Percentiles rank a stretch among this genome's conserved stretches.
phyloP scores from a whole-genome alignment of 2,797 vertebrate species.

The Eulemur mongoz region DNA sequence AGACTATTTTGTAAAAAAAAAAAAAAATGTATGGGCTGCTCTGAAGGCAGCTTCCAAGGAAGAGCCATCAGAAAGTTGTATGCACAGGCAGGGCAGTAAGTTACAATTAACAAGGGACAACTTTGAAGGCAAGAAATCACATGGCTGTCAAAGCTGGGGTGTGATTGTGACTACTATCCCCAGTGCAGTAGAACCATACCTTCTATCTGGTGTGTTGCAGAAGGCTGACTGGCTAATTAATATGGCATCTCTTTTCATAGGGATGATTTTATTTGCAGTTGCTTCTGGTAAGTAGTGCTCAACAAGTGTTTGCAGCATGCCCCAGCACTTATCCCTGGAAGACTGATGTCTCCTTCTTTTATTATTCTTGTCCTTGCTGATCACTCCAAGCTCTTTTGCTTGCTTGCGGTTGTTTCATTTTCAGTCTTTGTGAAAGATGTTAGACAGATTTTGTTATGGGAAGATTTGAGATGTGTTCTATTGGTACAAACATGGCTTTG shows the following conservation, averaged over 20 bases:
- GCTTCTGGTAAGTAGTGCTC: background rate
- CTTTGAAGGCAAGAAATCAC: background rate
- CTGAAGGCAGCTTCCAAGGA: background rate
- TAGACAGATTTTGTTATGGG: constrained; percentile 55
- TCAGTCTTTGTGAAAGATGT: constrained; percentile 24
- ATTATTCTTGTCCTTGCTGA: constrained; percentile 32
- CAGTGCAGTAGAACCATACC: background rate
- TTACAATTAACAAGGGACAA: background rate
- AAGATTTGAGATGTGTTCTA: constrained; percentile 55
- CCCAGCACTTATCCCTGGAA: background rate
- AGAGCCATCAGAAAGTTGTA: background rate
- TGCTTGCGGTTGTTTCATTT: background rate
- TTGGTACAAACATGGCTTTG: constrained; percentile 24
- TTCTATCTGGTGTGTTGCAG: background rate
- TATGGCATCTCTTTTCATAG: background rate
- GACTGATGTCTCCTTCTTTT: constrained; percentile 29
- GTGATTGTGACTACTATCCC: background rate
- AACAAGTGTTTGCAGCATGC: background rate
- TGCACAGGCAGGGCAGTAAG: background rate
- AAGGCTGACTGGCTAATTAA: background rate
- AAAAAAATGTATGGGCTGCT: background rate
- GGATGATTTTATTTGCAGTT: background rate
- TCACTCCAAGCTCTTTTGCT: constrained; percentile 18
- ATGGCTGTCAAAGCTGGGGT: background rate
- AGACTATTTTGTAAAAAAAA: too few relatives aligned